Evolutionary conservation across 1,140 invertebrate genomes (phyloP).

Genomic region (Zophobas morio): DNA sequence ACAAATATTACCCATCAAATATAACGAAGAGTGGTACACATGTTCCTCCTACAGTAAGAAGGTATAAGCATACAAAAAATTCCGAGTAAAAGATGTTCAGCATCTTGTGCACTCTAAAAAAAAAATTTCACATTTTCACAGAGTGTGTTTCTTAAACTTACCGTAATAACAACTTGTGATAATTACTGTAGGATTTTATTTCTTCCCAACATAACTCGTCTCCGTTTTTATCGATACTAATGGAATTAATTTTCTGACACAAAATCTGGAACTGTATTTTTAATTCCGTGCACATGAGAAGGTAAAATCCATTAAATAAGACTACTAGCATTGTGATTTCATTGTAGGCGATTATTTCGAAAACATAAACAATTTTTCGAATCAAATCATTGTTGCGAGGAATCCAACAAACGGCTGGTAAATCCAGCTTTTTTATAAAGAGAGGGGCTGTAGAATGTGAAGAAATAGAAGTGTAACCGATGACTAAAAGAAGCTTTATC

Average conservation of each 20-base stretch:
- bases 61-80: neutral
- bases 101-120: neutral
- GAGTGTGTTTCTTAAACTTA: neutral
- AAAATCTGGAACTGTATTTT: too few relatives aligned
- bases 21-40: neutral
- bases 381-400: constrained; percentile 2
- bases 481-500: neutral
- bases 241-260: too few relatives aligned
- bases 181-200: too few relatives aligned
- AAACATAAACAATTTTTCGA: neutral
- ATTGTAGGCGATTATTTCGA: neutral
- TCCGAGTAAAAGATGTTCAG: neutral
- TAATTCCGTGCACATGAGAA: neutral
- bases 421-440: neutral
- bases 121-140: neutral
- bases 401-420: constrained; percentile 2
- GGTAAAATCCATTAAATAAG: too few relatives aligned
- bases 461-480: neutral
- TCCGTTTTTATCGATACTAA: too few relatives aligned
- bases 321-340: too few relatives aligned
- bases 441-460: neutral
- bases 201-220: too few relatives aligned
- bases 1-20: neutral
- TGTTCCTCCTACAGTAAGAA: neutral
- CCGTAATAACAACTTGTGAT: neutral